Evolutionary conservation across 2,113 vertebrate species (phyloP), one percentile per base, ranked within the genome.

Genomic region (Glaucidium brasilianum): DNA sequence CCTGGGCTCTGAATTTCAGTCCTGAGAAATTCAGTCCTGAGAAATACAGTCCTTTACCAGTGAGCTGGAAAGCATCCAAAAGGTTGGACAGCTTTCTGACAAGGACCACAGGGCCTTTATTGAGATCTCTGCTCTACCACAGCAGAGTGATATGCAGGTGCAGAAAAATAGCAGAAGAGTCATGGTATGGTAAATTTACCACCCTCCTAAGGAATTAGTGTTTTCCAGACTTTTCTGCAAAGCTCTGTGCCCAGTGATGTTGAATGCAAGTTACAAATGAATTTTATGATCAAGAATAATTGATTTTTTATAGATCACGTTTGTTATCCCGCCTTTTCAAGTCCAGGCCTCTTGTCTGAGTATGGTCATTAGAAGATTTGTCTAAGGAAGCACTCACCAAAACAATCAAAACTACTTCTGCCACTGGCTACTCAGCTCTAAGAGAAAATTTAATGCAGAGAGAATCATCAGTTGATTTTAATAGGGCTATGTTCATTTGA

Each of bases 131-230:
- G 50, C 35, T 71, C 52, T 83, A 50, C 19, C 59, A 19, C 9
- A 0, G 27, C 6, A 1, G 8, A 0, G 5, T 53, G 34, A 20
- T 20, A 19, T 37, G 32, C 30, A 49, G 10, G 9, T 35, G 35
- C 32, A 72, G 25, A 74, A 75, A 21, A 56, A 8, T 6, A 50
- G 20, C 12, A 45, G 56, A 37, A 55, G 30, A 74, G 35, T 27
- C n/a, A 15, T 15, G 4, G 9, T 21, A 32, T 5, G 7, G 41
- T 55, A 74, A 74, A 74, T 45, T 79, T 19, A 84, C 21, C 12
- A 37, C 9, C 11, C 9, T 35, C 12, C 43, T 79, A 32, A 37
- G 27, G 35, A 11, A 43, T 74, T 59, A 67, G 32, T 49, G n/a
- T 37, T 85, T 79, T 62, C 29, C 27, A 62, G 53, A 67, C 9